phyloP scores from a whole-genome alignment of 2,113 vertebrate species.

The Syngnathus floridae region DNA sequence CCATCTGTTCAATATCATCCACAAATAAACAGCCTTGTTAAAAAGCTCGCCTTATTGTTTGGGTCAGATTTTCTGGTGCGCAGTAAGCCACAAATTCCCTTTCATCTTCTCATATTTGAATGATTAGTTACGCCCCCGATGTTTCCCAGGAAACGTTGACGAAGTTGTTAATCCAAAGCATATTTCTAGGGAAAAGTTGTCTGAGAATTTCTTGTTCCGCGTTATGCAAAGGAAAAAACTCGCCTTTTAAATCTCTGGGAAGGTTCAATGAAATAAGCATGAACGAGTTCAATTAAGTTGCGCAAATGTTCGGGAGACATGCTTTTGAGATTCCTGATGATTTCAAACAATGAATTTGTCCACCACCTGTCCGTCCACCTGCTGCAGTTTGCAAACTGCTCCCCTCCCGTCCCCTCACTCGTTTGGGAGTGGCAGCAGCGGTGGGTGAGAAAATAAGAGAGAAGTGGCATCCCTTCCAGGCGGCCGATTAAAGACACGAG shows the following conservation, averaged over 20 bases:
- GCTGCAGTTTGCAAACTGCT: slow-evolving; percentile 20
- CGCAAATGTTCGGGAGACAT: no score
- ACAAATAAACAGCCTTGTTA: slow-evolving; percentile 3
- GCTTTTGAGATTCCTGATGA: background rate
- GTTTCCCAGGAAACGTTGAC: slow-evolving; percentile 7
- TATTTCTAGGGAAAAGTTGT: background rate
- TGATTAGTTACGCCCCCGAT: background rate
- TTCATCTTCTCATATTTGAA: slow-evolving; percentile 6
- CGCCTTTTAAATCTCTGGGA: no score
- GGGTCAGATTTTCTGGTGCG: slow-evolving; percentile 1
- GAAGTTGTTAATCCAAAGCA: slow-evolving; percentile 5
- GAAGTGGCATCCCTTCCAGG: slow-evolving; percentile 51
- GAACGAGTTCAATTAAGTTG: no score
- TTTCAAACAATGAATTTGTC: background rate
- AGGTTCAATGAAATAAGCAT: no score
- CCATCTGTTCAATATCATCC: slow-evolving; percentile 5
- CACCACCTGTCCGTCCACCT: slow-evolving; percentile 37
- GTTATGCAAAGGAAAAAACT: no score
- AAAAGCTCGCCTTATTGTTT: background rate
- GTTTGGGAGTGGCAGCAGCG: slow-evolving; percentile 49
- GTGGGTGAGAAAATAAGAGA: slow-evolving; percentile 69
- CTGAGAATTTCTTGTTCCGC: background rate
- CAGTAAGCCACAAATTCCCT: background rate
- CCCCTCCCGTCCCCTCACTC: slow-evolving; percentile 25
- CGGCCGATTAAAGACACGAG: slow-evolving; percentile 68